A percentile compares a stretch with the other conserved stretches of the same genome.
Conservation (phyloP, 2,113 vertebrate genomes). For the Phyllopteryx taeniolatus region DNA sequence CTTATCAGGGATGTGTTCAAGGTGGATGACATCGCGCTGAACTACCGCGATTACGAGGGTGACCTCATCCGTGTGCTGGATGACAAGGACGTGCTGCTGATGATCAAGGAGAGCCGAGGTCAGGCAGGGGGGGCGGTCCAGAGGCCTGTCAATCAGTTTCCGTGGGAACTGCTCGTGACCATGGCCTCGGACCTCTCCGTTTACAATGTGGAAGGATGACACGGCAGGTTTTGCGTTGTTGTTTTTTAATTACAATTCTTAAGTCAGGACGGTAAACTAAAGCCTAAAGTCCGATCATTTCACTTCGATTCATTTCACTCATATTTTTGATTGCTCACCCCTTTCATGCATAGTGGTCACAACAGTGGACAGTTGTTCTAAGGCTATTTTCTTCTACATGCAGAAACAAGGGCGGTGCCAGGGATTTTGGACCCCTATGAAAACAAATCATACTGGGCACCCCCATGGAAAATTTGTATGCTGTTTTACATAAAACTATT, state of each 20-base stretch:
- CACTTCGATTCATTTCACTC: too few species aligned
- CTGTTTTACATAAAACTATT: too few species aligned
- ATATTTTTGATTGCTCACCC: too few species aligned
- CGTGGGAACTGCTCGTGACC: slow-evolving; percentile 87
- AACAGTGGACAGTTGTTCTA: too few species aligned
- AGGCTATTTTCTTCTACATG: too few species aligned
- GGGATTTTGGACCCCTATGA: too few species aligned
- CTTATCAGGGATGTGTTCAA: slow-evolving; percentile 79
- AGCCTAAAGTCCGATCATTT: too few species aligned
- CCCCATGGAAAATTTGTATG: too few species aligned
- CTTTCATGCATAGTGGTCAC: too few species aligned
- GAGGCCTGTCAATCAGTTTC: slow-evolving; percentile 79
- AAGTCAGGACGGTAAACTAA: not conserved
- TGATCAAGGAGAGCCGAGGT: slow-evolving; percentile 73
- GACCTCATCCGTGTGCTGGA: slow-evolving; percentile 87
- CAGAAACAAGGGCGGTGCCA: too few species aligned
- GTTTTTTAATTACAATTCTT: not conserved
- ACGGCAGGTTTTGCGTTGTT: not conserved
- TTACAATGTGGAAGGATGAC: slow-evolving; percentile 71
- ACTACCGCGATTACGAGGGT: slow-evolving; percentile 84
- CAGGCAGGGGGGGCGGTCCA: slow-evolving; percentile 53
- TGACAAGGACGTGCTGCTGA: slow-evolving; percentile 82
- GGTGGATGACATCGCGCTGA: slow-evolving; percentile 78
- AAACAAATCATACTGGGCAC: too few species aligned
- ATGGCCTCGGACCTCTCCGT: slow-evolving; percentile 75